Evolutionary conservation across 2,113 vertebrate species (phyloP).

Genomic region (Antigone vipio): DNA sequence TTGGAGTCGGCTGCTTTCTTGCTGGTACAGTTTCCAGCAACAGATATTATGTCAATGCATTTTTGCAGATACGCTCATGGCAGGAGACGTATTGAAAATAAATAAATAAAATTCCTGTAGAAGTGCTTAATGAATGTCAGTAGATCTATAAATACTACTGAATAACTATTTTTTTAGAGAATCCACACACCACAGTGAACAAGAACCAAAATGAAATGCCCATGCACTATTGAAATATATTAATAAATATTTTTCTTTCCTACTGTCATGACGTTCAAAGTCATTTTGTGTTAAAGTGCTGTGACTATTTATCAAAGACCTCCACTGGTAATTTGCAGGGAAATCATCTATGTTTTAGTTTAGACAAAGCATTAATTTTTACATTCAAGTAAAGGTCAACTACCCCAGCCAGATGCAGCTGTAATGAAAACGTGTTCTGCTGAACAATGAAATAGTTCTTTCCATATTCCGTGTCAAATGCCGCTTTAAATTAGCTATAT

Average conservation of each 20-base stretch:
- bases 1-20: not conserved
- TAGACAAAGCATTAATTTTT: slow-evolving; percentile 46
- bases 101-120: not conserved
- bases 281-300: not conserved
- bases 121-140: not conserved
- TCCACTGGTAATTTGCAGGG: not conserved
- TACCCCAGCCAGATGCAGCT: not conserved
- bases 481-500: not conserved
- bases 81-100: not conserved
- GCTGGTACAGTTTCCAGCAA: not conserved
- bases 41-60: not conserved
- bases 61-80: not conserved
- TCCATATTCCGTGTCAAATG: not conserved
- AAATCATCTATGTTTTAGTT: slow-evolving; percentile 14
- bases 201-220: not conserved
- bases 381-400: slow-evolving; percentile 47
- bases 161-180: not conserved
- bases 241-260: not conserved
- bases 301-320: not conserved
- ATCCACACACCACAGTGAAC: not conserved
- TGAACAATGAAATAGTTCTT: slow-evolving; percentile 3
- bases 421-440: not conserved
- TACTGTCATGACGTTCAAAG: not conserved
- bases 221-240: not conserved
- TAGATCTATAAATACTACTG: not conserved